These are phyloP conservation scores for Enteromius thamalakanensis DNA, from an alignment of 2,797 vertebrate species.

Conservation along the genomic window DNA sequence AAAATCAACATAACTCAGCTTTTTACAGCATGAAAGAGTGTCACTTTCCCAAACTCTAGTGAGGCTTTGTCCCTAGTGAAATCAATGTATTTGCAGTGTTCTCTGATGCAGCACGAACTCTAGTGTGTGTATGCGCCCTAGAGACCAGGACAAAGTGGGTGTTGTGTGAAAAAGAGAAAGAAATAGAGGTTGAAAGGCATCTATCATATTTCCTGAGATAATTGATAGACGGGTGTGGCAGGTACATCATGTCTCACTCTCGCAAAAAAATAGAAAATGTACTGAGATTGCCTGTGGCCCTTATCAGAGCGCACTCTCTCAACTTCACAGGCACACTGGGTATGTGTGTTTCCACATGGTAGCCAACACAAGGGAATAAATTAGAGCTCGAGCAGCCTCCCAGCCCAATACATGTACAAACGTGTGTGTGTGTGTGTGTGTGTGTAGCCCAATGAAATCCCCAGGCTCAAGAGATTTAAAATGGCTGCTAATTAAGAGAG, in stretches of 20 bases:
- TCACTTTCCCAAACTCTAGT: neutral
- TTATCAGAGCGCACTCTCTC: constrained; percentile 14
- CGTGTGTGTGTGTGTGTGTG: constrained; percentile 29
- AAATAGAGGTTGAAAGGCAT: constrained; percentile 19
- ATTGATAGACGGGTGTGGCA: constrained; percentile 6
- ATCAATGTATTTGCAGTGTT: constrained; percentile 27
- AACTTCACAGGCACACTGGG: constrained; percentile 34
- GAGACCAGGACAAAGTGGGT: neutral
- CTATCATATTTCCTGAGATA: constrained; percentile 9
- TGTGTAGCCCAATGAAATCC: constrained; percentile 46
- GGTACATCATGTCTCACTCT: constrained; percentile 1
- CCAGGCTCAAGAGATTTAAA: constrained; percentile 49
- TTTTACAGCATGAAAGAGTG: neutral
- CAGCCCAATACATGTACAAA: constrained; percentile 5
- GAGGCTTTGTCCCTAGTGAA: neutral
- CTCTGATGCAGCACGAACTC: neutral
- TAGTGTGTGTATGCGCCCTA: neutral
- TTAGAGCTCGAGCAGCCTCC: constrained; percentile 56
- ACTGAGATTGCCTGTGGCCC: constrained; percentile 23
- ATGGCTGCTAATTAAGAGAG: constrained; percentile 72
- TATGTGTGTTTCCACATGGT: constrained; percentile 23
- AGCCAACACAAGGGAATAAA: constrained; percentile 62
- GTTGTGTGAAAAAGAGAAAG: neutral
- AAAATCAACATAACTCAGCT: neutral
- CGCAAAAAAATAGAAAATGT: neutral